phyloP scores from a whole-genome alignment of 53 echinoderm and acorn worm genomes.

The Astropecten irregularis region DNA sequence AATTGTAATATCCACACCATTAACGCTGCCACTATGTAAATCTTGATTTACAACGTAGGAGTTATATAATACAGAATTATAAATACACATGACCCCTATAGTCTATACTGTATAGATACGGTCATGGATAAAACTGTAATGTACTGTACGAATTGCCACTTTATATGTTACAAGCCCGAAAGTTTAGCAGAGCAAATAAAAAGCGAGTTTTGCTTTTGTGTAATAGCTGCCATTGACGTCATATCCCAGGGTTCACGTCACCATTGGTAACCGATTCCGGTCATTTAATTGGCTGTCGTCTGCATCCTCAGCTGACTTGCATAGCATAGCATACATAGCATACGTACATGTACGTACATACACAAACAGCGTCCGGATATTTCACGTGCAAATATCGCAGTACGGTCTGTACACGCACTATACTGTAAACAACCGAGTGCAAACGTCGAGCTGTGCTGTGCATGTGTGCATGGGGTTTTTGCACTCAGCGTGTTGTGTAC shows the following conservation, averaged over 20 bases:
- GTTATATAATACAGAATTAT: too few species aligned
- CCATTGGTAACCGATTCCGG: slow-evolving; percentile 67
- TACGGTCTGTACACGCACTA: background rate
- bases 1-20: too few species aligned
- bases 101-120: too few species aligned
- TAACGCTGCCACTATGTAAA: too few species aligned
- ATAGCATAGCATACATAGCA: background rate
- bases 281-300: slow-evolving; percentile 48
- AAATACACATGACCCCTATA: too few species aligned
- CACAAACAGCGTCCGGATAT: background rate
- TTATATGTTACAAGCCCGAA: too few species aligned
- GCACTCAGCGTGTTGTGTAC: background rate
- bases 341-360: background rate
- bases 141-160: too few species aligned
- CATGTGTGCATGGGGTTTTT: background rate
- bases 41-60: too few species aligned
- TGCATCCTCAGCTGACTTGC: slow-evolving; percentile 9
- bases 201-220: background rate
- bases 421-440: background rate
- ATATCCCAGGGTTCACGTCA: slow-evolving; percentile 69
- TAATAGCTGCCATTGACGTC: slow-evolving; percentile 59
- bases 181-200: slow-evolving; percentile 3
- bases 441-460: background rate
- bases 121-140: too few species aligned
- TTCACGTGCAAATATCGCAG: background rate